Percentiles rank a stretch among this genome's conserved stretches.
Conservation (phyloP, 2,888 invertebrate genomes). For the Frankliniella fusca region DNA sequence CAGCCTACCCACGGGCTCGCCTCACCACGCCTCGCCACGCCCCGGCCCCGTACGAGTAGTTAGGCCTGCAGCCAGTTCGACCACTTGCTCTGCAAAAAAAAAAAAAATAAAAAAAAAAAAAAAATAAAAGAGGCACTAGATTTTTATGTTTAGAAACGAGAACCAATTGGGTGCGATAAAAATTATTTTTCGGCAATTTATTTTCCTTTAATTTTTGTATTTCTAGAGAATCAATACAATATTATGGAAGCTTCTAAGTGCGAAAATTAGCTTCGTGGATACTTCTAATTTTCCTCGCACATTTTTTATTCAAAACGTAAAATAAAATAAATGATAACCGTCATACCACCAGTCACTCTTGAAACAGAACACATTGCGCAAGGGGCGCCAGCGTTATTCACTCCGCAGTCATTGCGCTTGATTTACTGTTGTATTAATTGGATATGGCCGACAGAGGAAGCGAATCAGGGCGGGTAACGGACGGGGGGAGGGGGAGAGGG, state of each 20-base stretch:
- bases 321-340: no score
- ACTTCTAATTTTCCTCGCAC: no score
- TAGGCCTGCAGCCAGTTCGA: not conserved
- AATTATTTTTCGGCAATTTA: not conserved
- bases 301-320: no score
- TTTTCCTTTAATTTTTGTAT: not conserved
- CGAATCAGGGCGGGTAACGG: not conserved
- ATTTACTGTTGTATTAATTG: conserved; percentile 12
- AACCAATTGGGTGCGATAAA: no score
- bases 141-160: no score
- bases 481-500: not conserved
- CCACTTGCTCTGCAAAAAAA: not conserved
- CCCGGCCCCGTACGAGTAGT: not conserved
- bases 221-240: no score
- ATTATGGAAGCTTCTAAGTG: no score
- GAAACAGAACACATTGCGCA: no score
- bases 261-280: no score
- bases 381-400: no score
- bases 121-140: not conserved
- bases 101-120: not conserved
- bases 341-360: no score
- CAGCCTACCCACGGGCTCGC: not conserved
- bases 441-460: conserved; percentile 8
- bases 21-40: not conserved
- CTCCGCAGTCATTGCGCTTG: not conserved